Conservation (phyloP, 2,888 invertebrate species). For the Osedax frankpressi region DNA sequence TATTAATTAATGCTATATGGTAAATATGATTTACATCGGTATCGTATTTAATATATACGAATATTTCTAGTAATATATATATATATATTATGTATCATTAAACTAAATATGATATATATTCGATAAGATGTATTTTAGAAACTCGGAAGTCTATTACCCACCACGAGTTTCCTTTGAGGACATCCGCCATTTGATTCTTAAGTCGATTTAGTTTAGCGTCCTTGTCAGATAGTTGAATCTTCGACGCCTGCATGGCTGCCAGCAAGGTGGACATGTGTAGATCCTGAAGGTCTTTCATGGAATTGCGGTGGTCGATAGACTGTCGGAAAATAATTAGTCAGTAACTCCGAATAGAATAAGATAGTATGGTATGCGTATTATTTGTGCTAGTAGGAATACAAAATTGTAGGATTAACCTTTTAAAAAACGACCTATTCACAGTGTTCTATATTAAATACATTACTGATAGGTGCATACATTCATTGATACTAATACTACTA, state of each 20-base stretch:
- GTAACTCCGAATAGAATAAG: background rate
- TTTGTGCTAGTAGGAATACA: background rate
- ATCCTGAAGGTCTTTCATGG: constrained; percentile 7
- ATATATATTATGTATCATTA: background rate
- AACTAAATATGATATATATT: background rate
- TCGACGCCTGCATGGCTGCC: background rate
- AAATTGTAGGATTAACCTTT: too few species aligned
- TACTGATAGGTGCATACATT: too few species aligned
- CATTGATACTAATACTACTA: too few species aligned
- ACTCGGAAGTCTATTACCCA: too few species aligned
- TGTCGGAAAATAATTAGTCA: background rate
- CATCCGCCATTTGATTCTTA: constrained; percentile 44
- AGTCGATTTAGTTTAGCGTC: constrained; percentile 39
- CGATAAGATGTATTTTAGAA: too few species aligned
- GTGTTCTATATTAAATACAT: too few species aligned
- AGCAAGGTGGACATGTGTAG: constrained; percentile 17
- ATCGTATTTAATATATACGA: background rate
- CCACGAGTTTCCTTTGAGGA: constrained; percentile 44
- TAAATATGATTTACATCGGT: too few species aligned
- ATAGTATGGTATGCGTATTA: background rate
- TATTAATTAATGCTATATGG: too few species aligned
- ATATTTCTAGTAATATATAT: background rate
- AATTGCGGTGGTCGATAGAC: background rate
- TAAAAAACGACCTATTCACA: too few species aligned
- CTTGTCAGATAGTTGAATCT: constrained; percentile 32